Percentiles rank a stretch among this genome's conserved stretches.
These are phyloP conservation scores for Batillaria attramentaria DNA, from an alignment of 1,140 invertebrate species.

Conservation along the genomic window DNA sequence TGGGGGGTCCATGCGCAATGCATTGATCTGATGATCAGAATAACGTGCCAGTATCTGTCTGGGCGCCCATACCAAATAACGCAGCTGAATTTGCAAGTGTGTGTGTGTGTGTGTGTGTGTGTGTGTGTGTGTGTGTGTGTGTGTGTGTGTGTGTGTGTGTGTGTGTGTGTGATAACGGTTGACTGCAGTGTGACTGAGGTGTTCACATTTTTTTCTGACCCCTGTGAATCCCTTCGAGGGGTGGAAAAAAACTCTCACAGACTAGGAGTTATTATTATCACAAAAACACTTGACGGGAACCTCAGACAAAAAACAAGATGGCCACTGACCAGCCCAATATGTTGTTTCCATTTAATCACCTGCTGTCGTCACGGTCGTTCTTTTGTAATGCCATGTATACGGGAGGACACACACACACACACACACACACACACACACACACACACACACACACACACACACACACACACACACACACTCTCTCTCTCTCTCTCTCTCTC, in stretches of 20 bases:
- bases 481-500: not conserved
- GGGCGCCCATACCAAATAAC: no score
- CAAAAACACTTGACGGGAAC: no score
- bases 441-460: conserved; percentile 16
- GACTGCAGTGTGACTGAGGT: conserved; percentile 3
- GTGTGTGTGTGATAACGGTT: not conserved
- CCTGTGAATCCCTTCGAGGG: not conserved
- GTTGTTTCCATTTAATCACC: no score
- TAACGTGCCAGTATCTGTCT: not conserved
- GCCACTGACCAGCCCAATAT: no score
- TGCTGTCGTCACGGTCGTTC: no score
- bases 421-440: conserved; percentile 8
- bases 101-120: not conserved
- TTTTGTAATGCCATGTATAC: no score
- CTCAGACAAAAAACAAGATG: not conserved
- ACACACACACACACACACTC: conserved; percentile 1
- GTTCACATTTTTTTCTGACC: conserved; percentile 2
- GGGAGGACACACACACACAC: not conserved
- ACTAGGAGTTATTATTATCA: not conserved
- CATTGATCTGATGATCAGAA: not conserved
- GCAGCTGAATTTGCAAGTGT: not conserved
- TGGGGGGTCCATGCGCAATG: not conserved
- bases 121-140: not conserved
- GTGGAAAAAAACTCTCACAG: no score
- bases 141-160: conserved; percentile 5